A percentile compares a stretch with the other conserved stretches of the same genome.
These are phyloP conservation scores for Osmoderma eremita DNA, from an alignment of 2,888 invertebrate species.

Conservation along the genomic window DNA sequence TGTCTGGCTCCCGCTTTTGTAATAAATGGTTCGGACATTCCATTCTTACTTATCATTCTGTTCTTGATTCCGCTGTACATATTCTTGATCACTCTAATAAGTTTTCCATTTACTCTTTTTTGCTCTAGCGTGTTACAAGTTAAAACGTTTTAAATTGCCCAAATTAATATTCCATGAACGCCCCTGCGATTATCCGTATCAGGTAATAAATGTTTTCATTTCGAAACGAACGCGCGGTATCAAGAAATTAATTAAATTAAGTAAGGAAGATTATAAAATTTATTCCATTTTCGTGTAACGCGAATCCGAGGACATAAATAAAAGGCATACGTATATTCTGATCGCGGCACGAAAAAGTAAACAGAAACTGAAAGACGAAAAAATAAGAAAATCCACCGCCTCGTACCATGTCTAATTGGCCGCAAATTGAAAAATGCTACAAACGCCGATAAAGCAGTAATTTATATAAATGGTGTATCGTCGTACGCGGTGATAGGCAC, in stretches of 20 bases:
- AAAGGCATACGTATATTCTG: constrained; percentile 21
- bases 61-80: too few species aligned
- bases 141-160: constrained; percentile 18
- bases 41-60: too few species aligned
- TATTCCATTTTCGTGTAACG: constrained; percentile 26
- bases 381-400: constrained; percentile 14
- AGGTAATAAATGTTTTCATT: constrained; percentile 26
- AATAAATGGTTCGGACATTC: too few species aligned
- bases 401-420: constrained; percentile 32
- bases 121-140: too few species aligned
- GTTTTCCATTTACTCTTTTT: too few species aligned
- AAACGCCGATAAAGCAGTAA: constrained; percentile 32
- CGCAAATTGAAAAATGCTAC: constrained; percentile 37
- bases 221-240: constrained; percentile 13
- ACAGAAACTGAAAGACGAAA: too few species aligned
- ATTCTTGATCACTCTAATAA: too few species aligned
- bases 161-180: constrained; percentile 22
- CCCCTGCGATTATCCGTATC: constrained; percentile 6
- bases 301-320: constrained; percentile 29
- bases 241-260: constrained; percentile 30
- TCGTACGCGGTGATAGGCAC: neutral
- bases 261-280: constrained; percentile 28
- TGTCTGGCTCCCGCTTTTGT: too few species aligned
- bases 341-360: neutral
- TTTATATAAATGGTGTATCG: constrained; percentile 26